Evolutionary conservation across 2,797 vertebrate species (phyloP).

Genomic region (Crenichthys baileyi): DNA sequence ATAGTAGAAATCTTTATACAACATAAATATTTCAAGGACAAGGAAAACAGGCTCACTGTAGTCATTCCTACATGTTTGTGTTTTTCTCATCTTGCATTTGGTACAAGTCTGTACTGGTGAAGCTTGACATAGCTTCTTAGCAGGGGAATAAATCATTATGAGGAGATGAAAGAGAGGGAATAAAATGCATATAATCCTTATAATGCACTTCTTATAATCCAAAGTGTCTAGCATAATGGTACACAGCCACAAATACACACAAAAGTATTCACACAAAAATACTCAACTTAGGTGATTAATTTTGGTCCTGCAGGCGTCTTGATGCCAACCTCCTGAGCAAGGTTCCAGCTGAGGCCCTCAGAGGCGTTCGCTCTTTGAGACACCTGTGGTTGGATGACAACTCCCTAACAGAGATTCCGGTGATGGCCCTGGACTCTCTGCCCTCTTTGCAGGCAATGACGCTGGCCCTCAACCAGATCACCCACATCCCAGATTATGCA

Average conservation of each 20-base stretch:
- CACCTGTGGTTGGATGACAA: constrained; percentile 98
- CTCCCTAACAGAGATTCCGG: constrained; percentile 89
- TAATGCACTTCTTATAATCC: constrained; percentile 65
- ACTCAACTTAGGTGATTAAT: constrained; percentile 50
- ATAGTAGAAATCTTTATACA: constrained; percentile 19
- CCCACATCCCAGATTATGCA: constrained; percentile 89
- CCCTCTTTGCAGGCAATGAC: constrained; percentile 95
- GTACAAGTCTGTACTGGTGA: constrained; percentile 70
- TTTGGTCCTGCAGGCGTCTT: constrained; percentile 84
- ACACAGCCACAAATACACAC: constrained; percentile 47
- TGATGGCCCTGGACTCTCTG: constrained; percentile 88
- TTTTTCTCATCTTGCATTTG: constrained; percentile 59
- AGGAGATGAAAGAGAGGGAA: constrained; percentile 62
- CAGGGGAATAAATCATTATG: constrained; percentile 69
- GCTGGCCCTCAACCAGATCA: constrained; percentile 93
- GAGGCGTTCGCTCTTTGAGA: constrained; percentile 87
- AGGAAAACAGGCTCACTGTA: constrained; percentile 34
- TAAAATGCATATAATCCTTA: constrained; percentile 63
- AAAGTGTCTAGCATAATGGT: constrained; percentile 37
- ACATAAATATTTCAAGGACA: constrained; percentile 34
- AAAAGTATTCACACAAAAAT: constrained; percentile 35
- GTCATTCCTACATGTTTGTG: constrained; percentile 37
- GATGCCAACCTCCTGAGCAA: constrained; percentile 93
- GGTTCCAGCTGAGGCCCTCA: constrained; percentile 89
- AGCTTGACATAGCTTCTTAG: constrained; percentile 67